Evolutionary conservation across 2,113 vertebrate genomes (phyloP), one percentile per base, ranked within the genome.

Genomic region (Rhynchomys soricoides): DNA sequence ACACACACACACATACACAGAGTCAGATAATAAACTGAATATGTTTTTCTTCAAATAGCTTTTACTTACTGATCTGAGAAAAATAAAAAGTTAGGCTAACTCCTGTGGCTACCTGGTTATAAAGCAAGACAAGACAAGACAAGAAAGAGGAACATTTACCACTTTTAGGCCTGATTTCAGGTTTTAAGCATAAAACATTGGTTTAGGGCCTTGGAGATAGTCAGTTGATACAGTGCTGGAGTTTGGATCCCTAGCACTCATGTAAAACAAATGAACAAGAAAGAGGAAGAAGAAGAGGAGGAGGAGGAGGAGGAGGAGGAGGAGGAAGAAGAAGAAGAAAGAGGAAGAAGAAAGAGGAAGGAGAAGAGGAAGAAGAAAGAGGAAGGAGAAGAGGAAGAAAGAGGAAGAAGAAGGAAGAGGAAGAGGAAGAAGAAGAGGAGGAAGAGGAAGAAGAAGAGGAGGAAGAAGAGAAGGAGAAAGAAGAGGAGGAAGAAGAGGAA

Each of bases 121-220:
- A 93, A 83, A 55, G 77, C 73, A 55, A 78, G 52, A 71, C 13
- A 83, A 78, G 52, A 71, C 13, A 83, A 40, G 55, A 83, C n/a
- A 88, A 70, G 6, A 75, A 94, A 90, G 71, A 93, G 55, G 59
- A 81, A 89, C 19, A 92, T 82, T 66, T 7, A 64, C 4, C 90
- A 15, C n/a, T 90, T 92, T 82, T 62, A 77, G 79, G 89, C 17
- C 66, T 66, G 86, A 89, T 62, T 79, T 94, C 92, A 91, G 40
- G 8, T 86, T 11, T 21, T 31, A 73, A 73, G 55, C 75, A 50
- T 48, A 64, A 64, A 66, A 31, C 29, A 66, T 77, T 75, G 37
- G 68, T 86, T 75, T 77, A 73, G 24, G 11, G 55, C n/a, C 37
- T 82, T 26, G 62, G 26, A 70, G 6, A 70, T 52, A 50, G 11